Evolutionary conservation across 2,888 invertebrate genomes (phyloP), one percentile per base, ranked within the genome.

Genomic region (Scrobipalpa costella): DNA sequence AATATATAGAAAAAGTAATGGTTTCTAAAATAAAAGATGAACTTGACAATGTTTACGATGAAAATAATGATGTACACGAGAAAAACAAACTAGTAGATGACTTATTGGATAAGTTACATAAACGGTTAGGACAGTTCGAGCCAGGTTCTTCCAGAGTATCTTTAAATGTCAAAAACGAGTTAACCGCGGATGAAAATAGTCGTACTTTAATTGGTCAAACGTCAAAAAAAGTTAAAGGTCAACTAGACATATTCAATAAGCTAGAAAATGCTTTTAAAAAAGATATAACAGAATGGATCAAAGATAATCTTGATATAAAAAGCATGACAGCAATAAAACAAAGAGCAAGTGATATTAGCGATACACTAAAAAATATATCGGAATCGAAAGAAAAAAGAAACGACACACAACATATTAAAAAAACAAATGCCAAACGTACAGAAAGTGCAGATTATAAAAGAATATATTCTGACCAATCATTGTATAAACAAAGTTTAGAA

Each of bases 81-180:
- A 57, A 63, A 62, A 60, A 44, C 8, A 38, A 55, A 44, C 38
- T 66, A 13, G 19, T 49, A 9, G 27, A 61, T 19, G 36, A 62
- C 63, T 67, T 55, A 9, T 64, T 40, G 7, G 11, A 62, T 57
- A 49, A 49, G 15, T 2, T 49, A 7, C 5, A 1, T 19, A 49
- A 49, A 44, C 7, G n/a, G n/a, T 6, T n/a, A 6, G 44, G 3
- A 44, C 13, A n/a, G 6, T 44, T 44, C n/a, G n/a, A 44, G 19
- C 1, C 19, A 3, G 19, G 19, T 19, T 19, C 6, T 19, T 50
- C 19, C n/a, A 44, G 6, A 44, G n/a, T 3, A n/a, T 44, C 1
- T 13, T 6, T n/a, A n/a, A 44, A 44, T 44, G n/a, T n/a, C n/a
- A n/a, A 7, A 44, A 44, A n/a, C n/a, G n/a, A 6, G 13, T 44